A percentile compares a stretch with the other conserved stretches of the same genome.
These are phyloP conservation scores for Atethmia centrago DNA, from an alignment of 2,888 invertebrate genomes.

Conservation along the genomic window DNA sequence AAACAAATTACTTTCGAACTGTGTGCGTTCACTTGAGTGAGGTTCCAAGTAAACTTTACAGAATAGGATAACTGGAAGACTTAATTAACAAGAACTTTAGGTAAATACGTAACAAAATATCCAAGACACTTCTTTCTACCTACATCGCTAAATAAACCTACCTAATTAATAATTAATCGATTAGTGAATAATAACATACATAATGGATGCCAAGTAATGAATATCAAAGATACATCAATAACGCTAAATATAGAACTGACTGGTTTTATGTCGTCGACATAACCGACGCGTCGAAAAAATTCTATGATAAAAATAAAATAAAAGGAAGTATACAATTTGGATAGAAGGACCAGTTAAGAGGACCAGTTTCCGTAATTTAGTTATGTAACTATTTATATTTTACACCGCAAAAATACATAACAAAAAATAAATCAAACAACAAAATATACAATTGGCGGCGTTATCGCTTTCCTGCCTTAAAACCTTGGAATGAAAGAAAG, in stretches of 20 bases:
- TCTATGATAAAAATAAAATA: background rate
- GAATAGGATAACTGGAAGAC: background rate
- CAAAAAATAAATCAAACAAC: no score
- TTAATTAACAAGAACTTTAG: no score
- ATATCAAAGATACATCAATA: background rate
- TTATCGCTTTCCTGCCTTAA: no score
- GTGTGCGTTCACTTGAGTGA: no score
- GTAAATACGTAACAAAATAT: background rate
- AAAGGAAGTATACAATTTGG: background rate
- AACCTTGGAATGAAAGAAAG: no score
- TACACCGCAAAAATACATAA: no score
- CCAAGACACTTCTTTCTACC: no score
- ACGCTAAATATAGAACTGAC: conserved; percentile 20
- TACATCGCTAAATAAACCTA: background rate
- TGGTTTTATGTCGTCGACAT: conserved; percentile 12
- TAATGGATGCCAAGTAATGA: background rate
- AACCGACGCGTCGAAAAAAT: background rate
- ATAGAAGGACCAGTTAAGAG: background rate
- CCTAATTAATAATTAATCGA: background rate
- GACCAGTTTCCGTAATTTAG: no score
- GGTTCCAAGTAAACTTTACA: background rate
- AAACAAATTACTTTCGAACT: no score
- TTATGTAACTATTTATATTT: no score
- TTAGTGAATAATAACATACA: background rate
- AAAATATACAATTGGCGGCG: no score